These are phyloP conservation scores for Dipodomys ordii DNA, from an alignment of 2,113 vertebrate species.

Conservation along the genomic window DNA sequence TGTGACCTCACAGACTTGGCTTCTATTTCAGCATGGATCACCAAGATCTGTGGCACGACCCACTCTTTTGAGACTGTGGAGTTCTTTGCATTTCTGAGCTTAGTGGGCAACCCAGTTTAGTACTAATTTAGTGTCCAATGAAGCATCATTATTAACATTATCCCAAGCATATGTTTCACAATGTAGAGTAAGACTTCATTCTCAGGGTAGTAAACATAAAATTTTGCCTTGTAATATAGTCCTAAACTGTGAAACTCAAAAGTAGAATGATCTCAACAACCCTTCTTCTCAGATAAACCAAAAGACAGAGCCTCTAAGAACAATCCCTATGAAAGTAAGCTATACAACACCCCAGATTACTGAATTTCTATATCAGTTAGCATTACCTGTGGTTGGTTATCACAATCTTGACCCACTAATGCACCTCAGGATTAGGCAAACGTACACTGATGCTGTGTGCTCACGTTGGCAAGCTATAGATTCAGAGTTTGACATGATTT, in stretches of 20 bases:
- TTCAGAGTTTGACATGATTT: background rate
- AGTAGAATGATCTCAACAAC: background rate
- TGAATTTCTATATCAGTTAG: background rate
- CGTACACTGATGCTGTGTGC: background rate
- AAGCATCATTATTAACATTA: background rate
- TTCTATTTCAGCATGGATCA: background rate
- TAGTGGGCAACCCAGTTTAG: background rate
- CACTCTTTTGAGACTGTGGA: background rate
- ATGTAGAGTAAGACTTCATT: background rate
- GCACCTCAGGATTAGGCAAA: background rate
- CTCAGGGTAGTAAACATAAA: background rate
- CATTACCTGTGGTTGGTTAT: background rate
- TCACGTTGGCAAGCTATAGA: background rate
- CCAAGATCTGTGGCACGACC: background rate
- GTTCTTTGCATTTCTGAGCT: background rate
- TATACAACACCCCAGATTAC: background rate
- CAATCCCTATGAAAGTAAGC: no score
- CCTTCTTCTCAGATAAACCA: background rate
- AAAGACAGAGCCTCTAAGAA: background rate
- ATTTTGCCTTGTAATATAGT: background rate
- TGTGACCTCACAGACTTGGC: background rate
- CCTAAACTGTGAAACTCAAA: background rate
- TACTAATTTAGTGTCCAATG: background rate
- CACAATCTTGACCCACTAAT: background rate
- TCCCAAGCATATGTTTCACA: background rate